Evolutionary conservation across 2,888 invertebrate species (phyloP).

Genomic region (Fragum whitleyi): DNA sequence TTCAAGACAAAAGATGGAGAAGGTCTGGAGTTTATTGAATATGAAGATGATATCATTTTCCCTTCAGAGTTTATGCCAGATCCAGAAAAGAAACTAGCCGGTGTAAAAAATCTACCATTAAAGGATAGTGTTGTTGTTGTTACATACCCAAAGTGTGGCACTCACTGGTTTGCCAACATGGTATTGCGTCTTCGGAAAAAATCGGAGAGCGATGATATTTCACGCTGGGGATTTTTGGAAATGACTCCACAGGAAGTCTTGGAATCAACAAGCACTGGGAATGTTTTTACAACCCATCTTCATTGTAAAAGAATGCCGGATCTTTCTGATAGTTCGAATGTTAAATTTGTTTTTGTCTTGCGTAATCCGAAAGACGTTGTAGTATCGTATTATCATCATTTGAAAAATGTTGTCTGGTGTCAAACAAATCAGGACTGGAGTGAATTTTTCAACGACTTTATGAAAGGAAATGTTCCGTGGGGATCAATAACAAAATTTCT

Average conservation of each 20-base stretch:
- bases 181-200: neutral
- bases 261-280: neutral
- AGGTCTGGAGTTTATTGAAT: neutral
- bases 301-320: neutral
- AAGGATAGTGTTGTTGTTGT: neutral
- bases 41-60: conserved; percentile 15
- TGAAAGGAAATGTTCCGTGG: conserved; percentile 17
- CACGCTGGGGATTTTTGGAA: conserved; percentile 9
- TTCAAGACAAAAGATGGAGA: conserved; percentile 10
- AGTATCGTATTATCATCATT: conserved; percentile 21
- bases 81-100: conserved; percentile 2
- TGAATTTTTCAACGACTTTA: neutral
- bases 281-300: conserved; percentile 5
- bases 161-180: conserved; percentile 18
- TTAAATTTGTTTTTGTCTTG: conserved; percentile 17
- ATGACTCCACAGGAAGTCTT: neutral
- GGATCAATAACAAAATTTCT: neutral
- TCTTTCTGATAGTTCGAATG: neutral
- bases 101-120: neutral
- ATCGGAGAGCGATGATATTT: neutral
- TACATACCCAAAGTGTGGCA: conserved; percentile 5
- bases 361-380: conserved; percentile 30
- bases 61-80: neutral
- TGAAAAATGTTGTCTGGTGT: neutral
- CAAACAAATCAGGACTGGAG: conserved; percentile 6